Base-by-base conservation (phyloP, 2,888 invertebrate species). In the Halictus ligatus region DNA sequence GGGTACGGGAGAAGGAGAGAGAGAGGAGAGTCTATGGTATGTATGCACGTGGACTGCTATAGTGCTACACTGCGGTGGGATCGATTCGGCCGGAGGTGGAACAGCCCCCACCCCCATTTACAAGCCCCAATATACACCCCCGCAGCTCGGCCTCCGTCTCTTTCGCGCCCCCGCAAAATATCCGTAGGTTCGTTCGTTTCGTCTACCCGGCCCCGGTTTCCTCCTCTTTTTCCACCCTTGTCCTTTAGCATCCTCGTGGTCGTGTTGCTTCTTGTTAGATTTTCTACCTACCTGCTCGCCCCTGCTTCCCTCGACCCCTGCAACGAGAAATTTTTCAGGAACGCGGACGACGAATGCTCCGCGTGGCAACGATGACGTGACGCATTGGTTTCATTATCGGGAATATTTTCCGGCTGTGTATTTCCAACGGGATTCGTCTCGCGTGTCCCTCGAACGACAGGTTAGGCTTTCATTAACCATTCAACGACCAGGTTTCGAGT, bases 71-170 rank as follows among this genome's bases (percentile, higher is more conserved):
- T 93, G 94, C 93, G 93, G 93, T 93, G 91, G 93, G 94, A 94
- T 94, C 94, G 94, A 94, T 94, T 94, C 93, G 92, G 91, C 89
- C 89, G 92, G 93, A 93, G 94, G 93, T 93, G 91, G 92, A 92
- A 90, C 80, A 40, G n/a, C 69, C 69, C 69, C 69, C 86, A 82
- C 86, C 90, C 83, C 81, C 90, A 90, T 93, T 93, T 92, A 92
- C 92, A 91, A 92, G 87, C 91, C 88, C 89, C 91, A 91, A 92
- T 93, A 92, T 92, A 92, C 89, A 92, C 89, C 89, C 92, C 84
- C 89, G 75, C 88, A 85, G 81, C 88, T 69, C 86, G 79, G 73
- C 85, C 84, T 87, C 83, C 86, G 81, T 89, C 92, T 90, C 90
- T 85, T 89, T 91, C 83, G 82, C 90, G 85, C 90, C 89, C 85